These are phyloP conservation scores for Threskiornis aethiopicus DNA, from an alignment of 2,797 vertebrate species.

Conservation along the genomic window DNA sequence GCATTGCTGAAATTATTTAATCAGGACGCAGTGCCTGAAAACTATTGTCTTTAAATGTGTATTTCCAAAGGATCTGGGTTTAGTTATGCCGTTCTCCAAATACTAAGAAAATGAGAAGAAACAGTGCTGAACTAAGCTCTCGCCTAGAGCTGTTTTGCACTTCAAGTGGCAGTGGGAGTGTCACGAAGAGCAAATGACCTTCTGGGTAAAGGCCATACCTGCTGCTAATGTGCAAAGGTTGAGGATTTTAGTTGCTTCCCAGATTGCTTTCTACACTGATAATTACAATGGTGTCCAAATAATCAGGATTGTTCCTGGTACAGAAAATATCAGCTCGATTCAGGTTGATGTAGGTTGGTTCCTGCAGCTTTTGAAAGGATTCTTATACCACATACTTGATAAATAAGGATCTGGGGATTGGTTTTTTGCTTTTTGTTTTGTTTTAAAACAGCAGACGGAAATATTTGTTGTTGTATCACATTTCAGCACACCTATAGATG, in stretches of 20 bases:
- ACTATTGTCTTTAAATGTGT: background rate
- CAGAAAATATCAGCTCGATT: background rate
- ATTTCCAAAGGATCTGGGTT: background rate
- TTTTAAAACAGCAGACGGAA: slow-evolving; percentile 31
- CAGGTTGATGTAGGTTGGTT: background rate
- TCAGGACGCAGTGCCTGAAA: background rate
- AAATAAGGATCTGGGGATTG: background rate
- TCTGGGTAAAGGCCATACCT: background rate
- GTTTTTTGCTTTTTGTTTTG: background rate
- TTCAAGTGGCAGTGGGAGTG: background rate
- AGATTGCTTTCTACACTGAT: background rate
- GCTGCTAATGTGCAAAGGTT: background rate
- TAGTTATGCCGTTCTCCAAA: background rate
- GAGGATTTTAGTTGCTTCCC: background rate
- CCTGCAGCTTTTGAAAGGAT: background rate
- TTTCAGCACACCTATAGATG: background rate
- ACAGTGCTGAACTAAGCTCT: background rate
- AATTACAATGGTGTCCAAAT: background rate
- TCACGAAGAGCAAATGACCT: background rate
- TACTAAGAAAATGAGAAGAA: background rate
- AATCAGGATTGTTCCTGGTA: background rate
- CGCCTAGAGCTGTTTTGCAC: background rate
- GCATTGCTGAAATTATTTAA: background rate
- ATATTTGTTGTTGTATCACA: slow-evolving; percentile 35
- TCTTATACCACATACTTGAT: background rate